Conservation (phyloP, 2,797 vertebrate genomes). For the Serranus cabrilla region DNA sequence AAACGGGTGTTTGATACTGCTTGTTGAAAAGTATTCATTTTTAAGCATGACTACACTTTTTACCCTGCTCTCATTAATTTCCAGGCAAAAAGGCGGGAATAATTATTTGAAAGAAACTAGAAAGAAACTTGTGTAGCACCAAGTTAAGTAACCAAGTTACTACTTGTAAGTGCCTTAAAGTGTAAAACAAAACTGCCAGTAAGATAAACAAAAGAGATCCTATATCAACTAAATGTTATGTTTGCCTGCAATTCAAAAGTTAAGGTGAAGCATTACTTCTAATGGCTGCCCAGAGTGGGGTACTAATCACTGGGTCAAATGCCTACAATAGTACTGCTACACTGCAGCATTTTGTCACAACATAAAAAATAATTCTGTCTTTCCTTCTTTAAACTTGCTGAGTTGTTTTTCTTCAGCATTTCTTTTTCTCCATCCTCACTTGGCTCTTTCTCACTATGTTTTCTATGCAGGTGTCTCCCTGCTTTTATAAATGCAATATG, state of each 20-base stretch:
- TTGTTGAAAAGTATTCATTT: conserved; percentile 27
- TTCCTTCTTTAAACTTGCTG: neutral
- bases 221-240: too few species aligned
- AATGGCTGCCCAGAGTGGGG: neutral
- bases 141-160: too few species aligned
- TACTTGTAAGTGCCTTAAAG: neutral
- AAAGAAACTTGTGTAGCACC: too few species aligned
- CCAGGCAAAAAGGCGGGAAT: neutral
- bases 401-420: conserved; percentile 13
- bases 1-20: conserved; percentile 20
- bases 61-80: neutral
- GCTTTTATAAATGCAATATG: conserved; percentile 67
- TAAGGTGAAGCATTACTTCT: neutral
- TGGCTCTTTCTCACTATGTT: conserved; percentile 33
- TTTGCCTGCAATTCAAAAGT: too few species aligned
- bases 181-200: neutral
- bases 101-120: neutral
- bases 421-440: conserved; percentile 14
- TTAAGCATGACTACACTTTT: neutral
- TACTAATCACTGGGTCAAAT: neutral
- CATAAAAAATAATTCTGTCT: neutral
- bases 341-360: neutral
- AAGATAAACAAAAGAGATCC: too few species aligned
- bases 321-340: neutral
- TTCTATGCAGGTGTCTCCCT: conserved; percentile 29